Conservation (phyloP, 2,113 vertebrate genomes). For the Limnothrissa miodon region DNA sequence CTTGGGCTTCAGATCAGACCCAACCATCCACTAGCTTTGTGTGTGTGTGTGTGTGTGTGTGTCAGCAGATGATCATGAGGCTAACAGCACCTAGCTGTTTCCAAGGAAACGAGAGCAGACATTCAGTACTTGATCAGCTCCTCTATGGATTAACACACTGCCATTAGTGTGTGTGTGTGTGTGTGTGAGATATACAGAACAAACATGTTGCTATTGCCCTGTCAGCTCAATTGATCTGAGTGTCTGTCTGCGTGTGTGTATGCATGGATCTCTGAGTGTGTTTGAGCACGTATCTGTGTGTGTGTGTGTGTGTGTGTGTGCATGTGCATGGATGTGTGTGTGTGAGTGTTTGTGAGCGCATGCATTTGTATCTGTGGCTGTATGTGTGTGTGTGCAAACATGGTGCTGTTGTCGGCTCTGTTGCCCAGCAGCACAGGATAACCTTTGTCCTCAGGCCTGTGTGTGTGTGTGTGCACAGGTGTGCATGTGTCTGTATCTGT, state of each 20-base stretch:
- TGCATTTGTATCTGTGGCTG: not conserved
- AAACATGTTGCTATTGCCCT: too few relatives aligned
- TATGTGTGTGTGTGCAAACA: not conserved
- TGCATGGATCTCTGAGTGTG: not conserved
- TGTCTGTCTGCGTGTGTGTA: not conserved
- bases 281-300: not conserved
- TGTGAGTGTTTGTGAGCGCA: not conserved
- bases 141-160: not conserved
- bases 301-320: not conserved
- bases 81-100: not conserved
- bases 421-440: too few relatives aligned
- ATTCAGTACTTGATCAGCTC: not conserved
- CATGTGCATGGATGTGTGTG: not conserved
- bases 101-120: not conserved
- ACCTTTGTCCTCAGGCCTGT: too few relatives aligned
- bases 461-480: not conserved
- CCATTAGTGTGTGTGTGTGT: not conserved
- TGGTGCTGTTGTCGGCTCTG: not conserved
- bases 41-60: not conserved
- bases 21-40: not conserved
- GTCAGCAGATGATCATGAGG: not conserved
- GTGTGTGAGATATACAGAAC: too few relatives aligned
- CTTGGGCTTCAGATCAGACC: too few relatives aligned
- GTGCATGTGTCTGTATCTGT: conserved; percentile 30
- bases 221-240: too few relatives aligned